Evolutionary conservation across 2,888 invertebrate genomes (phyloP).

Genomic region (Erynnis tages): DNA sequence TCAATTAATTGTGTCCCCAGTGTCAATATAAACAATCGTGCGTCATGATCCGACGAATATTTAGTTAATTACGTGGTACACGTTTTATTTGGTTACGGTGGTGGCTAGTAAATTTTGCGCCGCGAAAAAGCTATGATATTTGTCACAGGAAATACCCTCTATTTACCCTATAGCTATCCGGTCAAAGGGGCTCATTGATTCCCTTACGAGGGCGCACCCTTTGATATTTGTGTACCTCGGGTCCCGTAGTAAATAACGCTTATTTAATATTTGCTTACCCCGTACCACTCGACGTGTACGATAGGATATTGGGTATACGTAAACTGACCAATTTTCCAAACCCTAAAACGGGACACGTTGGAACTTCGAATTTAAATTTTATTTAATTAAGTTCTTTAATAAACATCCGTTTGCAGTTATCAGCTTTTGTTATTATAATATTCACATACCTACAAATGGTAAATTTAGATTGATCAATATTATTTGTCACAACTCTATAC

Average conservation of each 20-base stretch:
- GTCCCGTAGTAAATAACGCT: slow-evolving; percentile 54
- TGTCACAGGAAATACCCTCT: slow-evolving; percentile 63
- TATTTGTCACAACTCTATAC: no score
- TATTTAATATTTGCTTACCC: slow-evolving; percentile 52
- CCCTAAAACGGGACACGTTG: no score
- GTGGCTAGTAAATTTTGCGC: slow-evolving; percentile 16
- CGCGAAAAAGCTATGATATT: slow-evolving; percentile 51
- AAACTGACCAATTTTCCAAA: no score
- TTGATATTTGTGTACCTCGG: slow-evolving; percentile 53
- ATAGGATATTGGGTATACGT: no score
- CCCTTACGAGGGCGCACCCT: slow-evolving; percentile 46
- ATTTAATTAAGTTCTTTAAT: no score
- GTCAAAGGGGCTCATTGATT: slow-evolving; percentile 63
- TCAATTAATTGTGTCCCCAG: slow-evolving; percentile 20
- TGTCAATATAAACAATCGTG: slow-evolving; percentile 22
- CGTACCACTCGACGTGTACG: slow-evolving; percentile 28
- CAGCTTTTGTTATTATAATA: no score
- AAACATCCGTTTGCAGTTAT: no score
- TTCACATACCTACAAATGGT: no score
- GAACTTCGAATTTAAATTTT: no score
- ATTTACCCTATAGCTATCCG: slow-evolving; percentile 66
- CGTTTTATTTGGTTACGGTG: slow-evolving; percentile 15
- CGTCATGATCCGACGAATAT: slow-evolving; percentile 19
- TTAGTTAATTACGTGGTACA: slow-evolving; percentile 18
- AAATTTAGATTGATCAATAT: no score